Base-by-base conservation (phyloP, 2,113 vertebrate species). In the Speoplatyrhinus poulsoni region DNA sequence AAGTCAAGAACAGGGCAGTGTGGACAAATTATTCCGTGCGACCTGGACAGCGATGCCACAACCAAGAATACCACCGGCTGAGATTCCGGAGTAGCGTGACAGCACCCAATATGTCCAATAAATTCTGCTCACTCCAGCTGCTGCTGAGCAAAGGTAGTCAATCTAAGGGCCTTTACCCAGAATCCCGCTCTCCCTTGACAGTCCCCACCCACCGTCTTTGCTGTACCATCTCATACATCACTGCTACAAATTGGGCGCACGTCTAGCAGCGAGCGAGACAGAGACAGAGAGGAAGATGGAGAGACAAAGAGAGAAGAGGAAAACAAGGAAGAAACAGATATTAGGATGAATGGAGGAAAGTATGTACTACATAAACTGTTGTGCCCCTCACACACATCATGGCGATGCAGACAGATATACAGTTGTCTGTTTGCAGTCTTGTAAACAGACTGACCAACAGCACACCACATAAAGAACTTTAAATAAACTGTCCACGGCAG, bases 211-310 rank as follows among this genome's bases (percentile, higher is more conserved):
- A 76, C 73, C 70, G 55, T 62, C 47, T 11, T 64, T 58, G 67
- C 57, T 77, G 75, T 82, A 79, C 76, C 32, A 78, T 75, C 53
- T 78, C 77, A 76, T 87, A 76, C 60, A 81, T 87, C 82, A 85
- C 69, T 50, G 64, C 81, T 75, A 80, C 76, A 82, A 84, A 90
- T 68, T 73, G 76, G 62, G 56, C 62, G 64, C 65, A 26, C 60
- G 49, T 65, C 67, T 72, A 71, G 78, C 55, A 60, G 54, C 10
- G 46, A 59, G 70, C 58, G 56, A 69, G 16, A 70, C 65, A 65
- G 57, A 50, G 49, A 3, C 26, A 62, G 46, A 60, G 46, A 77
- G 17, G 72, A 68, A 32, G 54, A 60, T 33, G 60, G 15, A 17
- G 9, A 59, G 26, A 11, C 7, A 33, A 10, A 12, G 48, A 62